A percentile compares a stretch with the other conserved stretches of the same genome.
phyloP scores from a whole-genome alignment of 2,797 vertebrate genomes.

The Falco berigora region DNA sequence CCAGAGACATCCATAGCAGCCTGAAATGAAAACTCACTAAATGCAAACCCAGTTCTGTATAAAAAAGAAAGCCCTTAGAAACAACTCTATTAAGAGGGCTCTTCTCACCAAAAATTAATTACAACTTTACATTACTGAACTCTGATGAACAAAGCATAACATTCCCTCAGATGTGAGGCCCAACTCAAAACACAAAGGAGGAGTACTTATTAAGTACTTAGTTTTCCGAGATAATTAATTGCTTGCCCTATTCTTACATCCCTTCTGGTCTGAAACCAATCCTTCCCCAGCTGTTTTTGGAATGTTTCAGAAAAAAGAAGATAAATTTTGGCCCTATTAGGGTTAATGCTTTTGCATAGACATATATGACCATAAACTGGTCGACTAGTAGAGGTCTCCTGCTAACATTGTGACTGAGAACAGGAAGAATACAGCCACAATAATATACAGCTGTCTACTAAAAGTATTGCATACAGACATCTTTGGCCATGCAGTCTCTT shows the following conservation, averaged over 20 bases:
- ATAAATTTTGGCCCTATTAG: conserved; percentile 61
- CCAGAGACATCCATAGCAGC: conserved; percentile 17
- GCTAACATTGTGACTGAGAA: conserved; percentile 88
- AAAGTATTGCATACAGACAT: conserved; percentile 88
- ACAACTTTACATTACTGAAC: background rate
- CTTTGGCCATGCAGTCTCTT: conserved; percentile 88
- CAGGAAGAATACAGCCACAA: conserved; percentile 93
- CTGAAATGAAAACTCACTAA: conserved; percentile 11
- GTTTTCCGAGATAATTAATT: conserved; percentile 23
- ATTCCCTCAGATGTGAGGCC: conserved; percentile 11
- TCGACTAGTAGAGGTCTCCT: conserved; percentile 30
- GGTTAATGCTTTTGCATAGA: conserved; percentile 62
- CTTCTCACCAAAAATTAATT: conserved; percentile 17
- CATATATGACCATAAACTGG: conserved; percentile 51
- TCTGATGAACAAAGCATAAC: conserved; percentile 31
- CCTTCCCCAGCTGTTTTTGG: conserved; percentile 29
- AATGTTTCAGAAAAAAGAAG: conserved; percentile 40
- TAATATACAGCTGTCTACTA: conserved; percentile 90
- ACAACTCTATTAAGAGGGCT: background rate
- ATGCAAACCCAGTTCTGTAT: conserved; percentile 19
- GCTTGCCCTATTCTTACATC: background rate
- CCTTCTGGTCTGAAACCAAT: background rate
- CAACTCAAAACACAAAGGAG: background rate
- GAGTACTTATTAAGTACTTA: background rate
- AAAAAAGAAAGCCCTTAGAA: conserved; percentile 10